Percentiles rank a stretch among this genome's conserved stretches.
Evolutionary conservation across 2,888 invertebrate genomes (phyloP).

Genomic region (Unio delphinus): DNA sequence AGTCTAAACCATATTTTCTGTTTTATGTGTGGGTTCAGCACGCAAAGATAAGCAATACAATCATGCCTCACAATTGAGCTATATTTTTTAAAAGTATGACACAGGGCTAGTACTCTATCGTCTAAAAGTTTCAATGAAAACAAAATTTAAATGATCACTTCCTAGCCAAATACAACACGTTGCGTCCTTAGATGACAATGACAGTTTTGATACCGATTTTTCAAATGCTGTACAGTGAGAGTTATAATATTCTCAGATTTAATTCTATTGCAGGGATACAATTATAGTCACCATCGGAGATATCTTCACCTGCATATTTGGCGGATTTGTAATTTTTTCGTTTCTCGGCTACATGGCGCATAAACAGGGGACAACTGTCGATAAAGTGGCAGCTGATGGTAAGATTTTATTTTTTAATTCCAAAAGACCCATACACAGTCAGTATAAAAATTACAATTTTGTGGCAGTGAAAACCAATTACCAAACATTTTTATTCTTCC

Average conservation of each 20-base stretch:
- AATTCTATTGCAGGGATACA: conserved; percentile 57
- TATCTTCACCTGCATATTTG: conserved; percentile 68
- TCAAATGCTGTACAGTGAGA: too few species aligned
- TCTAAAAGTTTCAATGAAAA: background rate
- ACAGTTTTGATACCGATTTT: background rate
- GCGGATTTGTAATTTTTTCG: conserved; percentile 70
- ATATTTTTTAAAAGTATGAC: background rate
- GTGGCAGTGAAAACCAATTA: too few species aligned
- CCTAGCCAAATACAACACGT: background rate
- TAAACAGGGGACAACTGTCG: conserved; percentile 56
- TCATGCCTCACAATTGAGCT: too few species aligned
- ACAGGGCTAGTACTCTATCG: background rate
- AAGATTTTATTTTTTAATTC: conserved; percentile 10
- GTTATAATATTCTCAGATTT: too few species aligned
- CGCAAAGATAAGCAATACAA: too few species aligned
- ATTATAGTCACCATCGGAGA: conserved; percentile 67
- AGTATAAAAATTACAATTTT: background rate
- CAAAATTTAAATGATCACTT: background rate
- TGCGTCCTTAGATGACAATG: background rate
- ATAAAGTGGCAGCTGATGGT: conserved; percentile 67
- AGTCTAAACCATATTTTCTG: too few species aligned
- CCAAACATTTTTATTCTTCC: background rate
- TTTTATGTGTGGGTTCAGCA: too few species aligned
- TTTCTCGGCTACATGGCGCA: conserved; percentile 70
- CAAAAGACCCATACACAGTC: background rate